These are phyloP conservation scores for Crotalus horridus DNA, from an alignment of 2,113 vertebrate species.

Conservation along the genomic window DNA sequence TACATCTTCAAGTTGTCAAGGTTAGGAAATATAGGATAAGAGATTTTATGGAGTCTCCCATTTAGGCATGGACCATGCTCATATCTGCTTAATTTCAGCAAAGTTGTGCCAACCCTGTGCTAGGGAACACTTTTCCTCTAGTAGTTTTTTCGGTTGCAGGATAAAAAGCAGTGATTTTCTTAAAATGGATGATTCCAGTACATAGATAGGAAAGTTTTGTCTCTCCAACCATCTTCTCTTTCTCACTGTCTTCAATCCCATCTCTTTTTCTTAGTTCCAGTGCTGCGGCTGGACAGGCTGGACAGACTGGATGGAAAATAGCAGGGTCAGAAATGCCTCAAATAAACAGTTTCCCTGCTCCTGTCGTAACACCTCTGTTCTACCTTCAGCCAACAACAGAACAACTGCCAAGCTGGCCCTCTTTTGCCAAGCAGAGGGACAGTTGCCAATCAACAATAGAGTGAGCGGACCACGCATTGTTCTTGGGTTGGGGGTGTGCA, in stretches of 20 bases:
- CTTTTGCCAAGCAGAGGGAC: conserved; percentile 12
- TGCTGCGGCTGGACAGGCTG: conserved; percentile 68
- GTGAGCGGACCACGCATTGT: conserved; percentile 19
- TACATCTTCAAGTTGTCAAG: neutral
- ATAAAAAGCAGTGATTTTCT: neutral
- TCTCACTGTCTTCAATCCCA: no score
- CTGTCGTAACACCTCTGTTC: conserved; percentile 48
- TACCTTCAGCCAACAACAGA: neutral
- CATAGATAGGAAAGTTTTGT: neutral
- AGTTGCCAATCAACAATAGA: conserved; percentile 37
- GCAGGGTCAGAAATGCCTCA: conserved; percentile 15
- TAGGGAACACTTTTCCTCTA: neutral
- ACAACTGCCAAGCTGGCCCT: neutral
- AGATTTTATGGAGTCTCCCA: neutral
- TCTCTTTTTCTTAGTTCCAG: conserved; percentile 36
- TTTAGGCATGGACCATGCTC: neutral
- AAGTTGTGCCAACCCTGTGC: no score
- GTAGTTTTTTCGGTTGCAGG: neutral
- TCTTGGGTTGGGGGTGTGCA: neutral
- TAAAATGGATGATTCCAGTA: neutral
- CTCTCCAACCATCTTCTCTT: neutral
- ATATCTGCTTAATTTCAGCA: neutral
- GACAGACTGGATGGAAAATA: conserved; percentile 54
- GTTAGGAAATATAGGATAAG: neutral
- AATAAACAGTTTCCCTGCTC: conserved; percentile 58